phyloP scores from a whole-genome alignment of 2,888 invertebrate species.

The Ophonus ardosiacus region DNA sequence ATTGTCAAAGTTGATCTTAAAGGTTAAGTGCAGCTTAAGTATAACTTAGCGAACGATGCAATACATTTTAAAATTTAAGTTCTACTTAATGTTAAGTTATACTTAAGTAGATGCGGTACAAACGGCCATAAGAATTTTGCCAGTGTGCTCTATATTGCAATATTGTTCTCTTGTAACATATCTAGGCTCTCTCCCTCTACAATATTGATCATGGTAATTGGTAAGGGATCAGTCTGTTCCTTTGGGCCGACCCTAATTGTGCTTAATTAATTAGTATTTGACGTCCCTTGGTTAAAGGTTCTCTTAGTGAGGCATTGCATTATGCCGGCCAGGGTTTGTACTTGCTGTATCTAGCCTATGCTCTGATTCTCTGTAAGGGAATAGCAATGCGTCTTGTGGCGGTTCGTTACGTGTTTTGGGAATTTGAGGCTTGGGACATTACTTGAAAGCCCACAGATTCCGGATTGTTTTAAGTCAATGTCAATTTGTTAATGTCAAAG shows the following conservation, averaged over 20 bases:
- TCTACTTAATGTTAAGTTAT: too few relatives aligned
- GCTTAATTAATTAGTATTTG: slow-evolving; percentile 67
- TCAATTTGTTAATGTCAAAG: slow-evolving; percentile 2
- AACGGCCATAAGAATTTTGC: background rate
- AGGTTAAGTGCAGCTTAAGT: too few relatives aligned
- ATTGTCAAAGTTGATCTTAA: too few relatives aligned
- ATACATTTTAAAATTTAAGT: too few relatives aligned
- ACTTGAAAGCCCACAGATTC: slow-evolving; percentile 3
- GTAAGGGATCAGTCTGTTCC: slow-evolving; percentile 53
- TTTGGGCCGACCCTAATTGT: slow-evolving; percentile 64
- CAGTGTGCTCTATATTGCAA: background rate
- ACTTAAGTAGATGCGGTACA: too few relatives aligned
- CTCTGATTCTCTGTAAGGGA: background rate
- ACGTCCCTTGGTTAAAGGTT: slow-evolving; percentile 61
- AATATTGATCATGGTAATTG: slow-evolving; percentile 61
- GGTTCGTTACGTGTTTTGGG: slow-evolving; percentile 22
- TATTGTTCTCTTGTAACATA: slow-evolving; percentile 6
- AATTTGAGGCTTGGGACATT: slow-evolving; percentile 10
- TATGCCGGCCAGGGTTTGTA: background rate
- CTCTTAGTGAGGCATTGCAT: slow-evolving; percentile 44
- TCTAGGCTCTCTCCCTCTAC: slow-evolving; percentile 12
- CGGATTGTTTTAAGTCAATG: slow-evolving; percentile 20
- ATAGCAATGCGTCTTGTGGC: background rate
- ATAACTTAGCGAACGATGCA: too few relatives aligned
- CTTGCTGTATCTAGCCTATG: too few relatives aligned